These are phyloP conservation scores for Crenichthys baileyi DNA, from an alignment of 2,797 vertebrate genomes.

Conservation along the genomic window DNA sequence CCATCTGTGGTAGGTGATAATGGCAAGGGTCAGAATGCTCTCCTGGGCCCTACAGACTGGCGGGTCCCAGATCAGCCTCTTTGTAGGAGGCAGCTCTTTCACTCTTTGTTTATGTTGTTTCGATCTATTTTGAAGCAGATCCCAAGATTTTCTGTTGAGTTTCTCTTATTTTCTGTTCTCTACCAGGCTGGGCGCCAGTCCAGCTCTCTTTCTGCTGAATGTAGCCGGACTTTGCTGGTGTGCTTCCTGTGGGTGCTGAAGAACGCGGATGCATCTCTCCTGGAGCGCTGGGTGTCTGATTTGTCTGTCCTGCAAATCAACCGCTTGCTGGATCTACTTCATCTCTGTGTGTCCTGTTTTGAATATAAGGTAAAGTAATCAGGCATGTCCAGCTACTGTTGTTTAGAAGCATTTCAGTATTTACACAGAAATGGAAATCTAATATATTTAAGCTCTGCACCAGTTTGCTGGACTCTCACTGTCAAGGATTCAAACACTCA, in stretches of 20 bases:
- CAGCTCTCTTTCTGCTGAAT: conserved; percentile 86
- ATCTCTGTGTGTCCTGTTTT: conserved; percentile 90
- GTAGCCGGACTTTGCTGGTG: conserved; percentile 88
- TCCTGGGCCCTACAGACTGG: conserved; percentile 42
- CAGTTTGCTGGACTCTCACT: background rate
- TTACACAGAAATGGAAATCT: background rate
- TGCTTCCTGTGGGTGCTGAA: conserved; percentile 95
- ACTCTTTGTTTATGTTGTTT: conserved; percentile 23
- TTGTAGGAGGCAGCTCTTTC: conserved; percentile 47
- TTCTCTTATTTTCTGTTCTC: conserved; percentile 45
- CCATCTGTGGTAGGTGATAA: conserved; percentile 84
- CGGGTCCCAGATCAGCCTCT: conserved; percentile 49
- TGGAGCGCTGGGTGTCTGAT: conserved; percentile 90
- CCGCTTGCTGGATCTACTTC: conserved; percentile 88
- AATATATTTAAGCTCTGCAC: background rate
- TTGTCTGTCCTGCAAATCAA: conserved; percentile 88
- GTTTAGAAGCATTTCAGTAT: background rate
- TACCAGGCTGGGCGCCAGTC: conserved; percentile 83
- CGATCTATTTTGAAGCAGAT: conserved; percentile 28
- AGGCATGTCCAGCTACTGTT: background rate
- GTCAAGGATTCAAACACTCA: background rate
- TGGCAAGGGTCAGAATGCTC: conserved; percentile 56
- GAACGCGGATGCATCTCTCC: conserved; percentile 84
- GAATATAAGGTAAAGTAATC: conserved; percentile 78
- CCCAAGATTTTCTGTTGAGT: conserved; percentile 34